A percentile compares a stretch with the other conserved stretches of the same genome.
These are phyloP conservation scores for Enteromius thamalakanensis DNA, from an alignment of 2,797 vertebrate species.

Conservation along the genomic window DNA sequence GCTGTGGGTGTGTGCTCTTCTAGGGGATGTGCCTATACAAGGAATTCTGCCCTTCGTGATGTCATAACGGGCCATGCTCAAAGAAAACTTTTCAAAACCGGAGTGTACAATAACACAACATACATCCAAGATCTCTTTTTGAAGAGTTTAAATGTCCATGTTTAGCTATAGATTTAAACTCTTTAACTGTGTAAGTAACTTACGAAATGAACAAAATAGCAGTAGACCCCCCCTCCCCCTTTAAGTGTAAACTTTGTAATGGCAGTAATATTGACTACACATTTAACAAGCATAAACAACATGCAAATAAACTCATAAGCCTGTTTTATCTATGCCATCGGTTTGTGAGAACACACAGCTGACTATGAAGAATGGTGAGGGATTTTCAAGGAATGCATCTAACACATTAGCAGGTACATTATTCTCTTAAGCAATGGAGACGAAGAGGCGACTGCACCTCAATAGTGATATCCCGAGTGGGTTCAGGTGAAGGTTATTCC, in stretches of 20 bases:
- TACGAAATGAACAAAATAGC: not conserved
- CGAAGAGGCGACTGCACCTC: slow-evolving; percentile 12
- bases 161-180: not conserved
- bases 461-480: slow-evolving; percentile 28
- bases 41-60: too few species aligned
- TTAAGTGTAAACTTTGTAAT: not conserved
- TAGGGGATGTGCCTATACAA: too few species aligned
- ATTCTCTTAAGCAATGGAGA: slow-evolving; percentile 13
- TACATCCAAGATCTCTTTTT: not conserved
- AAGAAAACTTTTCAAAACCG: not conserved
- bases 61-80: too few species aligned
- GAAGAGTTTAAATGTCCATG: not conserved
- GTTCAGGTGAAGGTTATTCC: slow-evolving; percentile 57
- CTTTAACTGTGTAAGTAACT: not conserved
- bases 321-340: not conserved
- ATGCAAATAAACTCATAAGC: not conserved
- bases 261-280: not conserved
- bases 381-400: slow-evolving; percentile 33
- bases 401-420: slow-evolving; percentile 27
- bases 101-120: not conserved
- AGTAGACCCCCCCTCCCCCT: too few species aligned
- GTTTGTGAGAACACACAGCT: not conserved
- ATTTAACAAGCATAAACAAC: not conserved
- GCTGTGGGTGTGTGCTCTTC: too few species aligned
- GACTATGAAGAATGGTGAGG: slow-evolving; percentile 19